phyloP scores from a whole-genome alignment of 2,113 vertebrate genomes.

The Canis aureus region DNA sequence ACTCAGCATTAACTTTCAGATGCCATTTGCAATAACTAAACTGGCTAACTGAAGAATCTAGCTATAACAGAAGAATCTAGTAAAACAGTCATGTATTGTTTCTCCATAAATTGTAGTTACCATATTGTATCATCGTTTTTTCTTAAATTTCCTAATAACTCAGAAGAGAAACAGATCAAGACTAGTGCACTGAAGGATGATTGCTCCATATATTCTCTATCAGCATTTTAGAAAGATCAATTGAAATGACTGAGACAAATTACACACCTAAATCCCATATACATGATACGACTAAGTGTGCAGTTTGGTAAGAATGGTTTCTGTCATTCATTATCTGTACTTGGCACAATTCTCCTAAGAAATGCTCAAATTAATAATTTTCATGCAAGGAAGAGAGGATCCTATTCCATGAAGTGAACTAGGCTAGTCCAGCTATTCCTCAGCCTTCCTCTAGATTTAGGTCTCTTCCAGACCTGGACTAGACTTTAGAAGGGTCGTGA shows the following conservation, averaged over 20 bases:
- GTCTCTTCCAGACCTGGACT: background rate
- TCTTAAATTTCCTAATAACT: slow-evolving; percentile 1
- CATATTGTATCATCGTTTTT: slow-evolving; percentile 5
- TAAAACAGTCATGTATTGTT: background rate
- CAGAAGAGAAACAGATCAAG: slow-evolving; percentile 18
- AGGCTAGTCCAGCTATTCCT: background rate
- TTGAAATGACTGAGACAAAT: slow-evolving; percentile 9
- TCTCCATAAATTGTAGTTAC: background rate
- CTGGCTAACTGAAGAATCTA: background rate
- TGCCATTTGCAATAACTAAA: background rate
- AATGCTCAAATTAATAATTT: slow-evolving; percentile 9
- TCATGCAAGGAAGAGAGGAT: background rate
- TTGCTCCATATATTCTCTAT: background rate
- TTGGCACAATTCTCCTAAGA: background rate
- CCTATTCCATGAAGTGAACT: background rate
- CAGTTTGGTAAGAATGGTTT: background rate
- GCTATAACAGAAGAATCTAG: background rate
- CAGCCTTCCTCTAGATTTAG: background rate
- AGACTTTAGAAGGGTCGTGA: background rate
- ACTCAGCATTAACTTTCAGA: background rate
- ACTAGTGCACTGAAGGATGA: background rate
- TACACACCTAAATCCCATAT: background rate
- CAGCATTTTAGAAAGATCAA: slow-evolving; percentile 2
- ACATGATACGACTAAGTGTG: background rate
- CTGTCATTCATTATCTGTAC: background rate